Evolutionary conservation across 2,113 vertebrate genomes (phyloP), one percentile per base, ranked within the genome.

Genomic region (Macquaria australasica): DNA sequence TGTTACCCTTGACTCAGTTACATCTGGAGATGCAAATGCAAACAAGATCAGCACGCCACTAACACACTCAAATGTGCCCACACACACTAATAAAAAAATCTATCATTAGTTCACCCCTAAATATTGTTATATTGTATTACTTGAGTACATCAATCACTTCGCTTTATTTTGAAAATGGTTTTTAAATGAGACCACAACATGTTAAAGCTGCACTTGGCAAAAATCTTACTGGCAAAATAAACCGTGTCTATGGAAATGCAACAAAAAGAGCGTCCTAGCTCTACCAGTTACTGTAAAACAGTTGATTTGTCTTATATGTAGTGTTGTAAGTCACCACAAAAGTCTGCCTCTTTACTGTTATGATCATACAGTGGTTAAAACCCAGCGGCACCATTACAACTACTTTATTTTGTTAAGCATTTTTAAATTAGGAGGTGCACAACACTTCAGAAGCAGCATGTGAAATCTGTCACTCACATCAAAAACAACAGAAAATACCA

Each of bases 11-110:
- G 59, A 80, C 55, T 74, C 50, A 16, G 76, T 68, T 71, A 50
- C 84, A 90, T 87, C 79, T 88, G 82, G 79, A 87, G 58, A 82
- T 77, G 56, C 48, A 88, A 84, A 86, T 78, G 18, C 34, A 78
- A 78, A 84, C 77, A 67, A 3, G 1, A 84, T 60, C 70, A 50
- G 71, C 25, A 10, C 12, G 9, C 82, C 39, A 18, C 39, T 11
- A 45, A 43, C 59, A 74, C 62, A 59, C 63, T 45, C 60, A 41
- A 76, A 69, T 48, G 5, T 23, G 12, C 59, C 8, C 7, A 23
- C 48, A 50, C 25, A 55, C 70, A 73, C 48, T 31, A 11, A 66
- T 23, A 21, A 55, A 28, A 28, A 64, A 62, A 7, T 16, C 45
- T 4, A 20, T n/a, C 60, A 41, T 59, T 75, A 39, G 8, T 62